Conservation (phyloP, 2,888 invertebrate genomes). For the Hydroisotoma schaefferi region DNA sequence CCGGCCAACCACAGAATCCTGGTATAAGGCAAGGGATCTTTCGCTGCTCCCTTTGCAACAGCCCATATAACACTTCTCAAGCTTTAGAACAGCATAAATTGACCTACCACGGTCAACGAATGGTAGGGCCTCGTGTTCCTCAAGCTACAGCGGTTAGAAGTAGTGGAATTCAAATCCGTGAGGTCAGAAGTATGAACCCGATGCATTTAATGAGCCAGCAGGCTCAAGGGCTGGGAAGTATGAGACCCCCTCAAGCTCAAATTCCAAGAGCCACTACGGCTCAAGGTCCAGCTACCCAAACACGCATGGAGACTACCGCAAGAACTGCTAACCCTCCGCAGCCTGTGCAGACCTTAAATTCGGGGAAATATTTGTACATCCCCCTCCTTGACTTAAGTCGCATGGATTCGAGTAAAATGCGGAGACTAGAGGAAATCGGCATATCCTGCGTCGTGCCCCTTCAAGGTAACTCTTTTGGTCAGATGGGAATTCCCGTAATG, state of each 20-base stretch:
- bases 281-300: background rate
- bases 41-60: constrained; percentile 13
- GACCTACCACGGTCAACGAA: constrained; percentile 14
- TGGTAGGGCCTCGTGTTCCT: background rate
- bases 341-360: background rate
- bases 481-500: constrained; percentile 39
- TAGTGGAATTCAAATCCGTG: background rate
- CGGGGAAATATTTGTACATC: constrained; percentile 19
- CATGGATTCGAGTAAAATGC: constrained; percentile 32
- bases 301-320: background rate
- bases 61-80: constrained; percentile 22
- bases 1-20: too few relatives aligned
- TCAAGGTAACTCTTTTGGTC: constrained; percentile 18
- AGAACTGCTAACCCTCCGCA: background rate
- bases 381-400: constrained; percentile 41
- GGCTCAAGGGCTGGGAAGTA: background rate
- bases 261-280: background rate
- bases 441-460: constrained; percentile 40
- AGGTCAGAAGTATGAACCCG: constrained; percentile 2
- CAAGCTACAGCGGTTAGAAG: background rate
- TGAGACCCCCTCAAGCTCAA: background rate
- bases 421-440: constrained; percentile 39
- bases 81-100: constrained; percentile 34
- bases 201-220: background rate
- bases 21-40: too few relatives aligned